Evolutionary conservation across 2,113 vertebrate genomes (phyloP), one percentile per base, ranked within the genome.

Genomic region (Merops nubicus): DNA sequence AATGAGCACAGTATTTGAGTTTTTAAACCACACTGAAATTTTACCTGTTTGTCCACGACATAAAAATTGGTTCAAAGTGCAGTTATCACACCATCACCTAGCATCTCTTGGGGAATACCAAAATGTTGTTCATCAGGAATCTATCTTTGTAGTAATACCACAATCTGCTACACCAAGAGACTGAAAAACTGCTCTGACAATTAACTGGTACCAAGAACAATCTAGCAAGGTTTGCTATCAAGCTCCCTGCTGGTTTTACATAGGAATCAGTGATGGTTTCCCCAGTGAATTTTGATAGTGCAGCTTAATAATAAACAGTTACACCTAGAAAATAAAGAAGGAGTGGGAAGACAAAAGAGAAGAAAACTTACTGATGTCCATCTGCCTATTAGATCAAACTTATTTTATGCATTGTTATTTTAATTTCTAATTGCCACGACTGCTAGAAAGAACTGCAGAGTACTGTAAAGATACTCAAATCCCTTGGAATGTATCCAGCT

Each of bases 81-180:
- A 91, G 45, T 73, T 86, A 88, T 1, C 85, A 34, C 59, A 85
- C 54, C 77, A 77, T 36, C 42, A 91, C 22, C 8, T 51, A 25
- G 4, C 28, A 65, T 23, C 48, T 60, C 75, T 40, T 2, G 2
- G 47, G 23, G 45, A 88, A 80, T 28, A 77, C 22, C 45, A 26
- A 69, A 80, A 81, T 12, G 54, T 1, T 63, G 45, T 0, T 2
- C 15, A 63, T 34, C 0, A 0, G 63, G 34, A 70, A 63, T 36
- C 36, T 22, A 6, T 15, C 38, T 29, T 34, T 5, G 26, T 8
- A 80, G 42, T 28, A 56, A 80, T 9, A 51, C 10, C 47, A 36
- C 13, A 54, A 84, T 67, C 47, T 67, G 45, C 68, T 67, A 47
- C 14, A 70, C 20, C 43, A 81, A 54, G 54, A 92, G 29, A 86